These are phyloP conservation scores for Poecilia latipinna DNA, from an alignment of 2,113 vertebrate genomes.

Conservation along the genomic window DNA sequence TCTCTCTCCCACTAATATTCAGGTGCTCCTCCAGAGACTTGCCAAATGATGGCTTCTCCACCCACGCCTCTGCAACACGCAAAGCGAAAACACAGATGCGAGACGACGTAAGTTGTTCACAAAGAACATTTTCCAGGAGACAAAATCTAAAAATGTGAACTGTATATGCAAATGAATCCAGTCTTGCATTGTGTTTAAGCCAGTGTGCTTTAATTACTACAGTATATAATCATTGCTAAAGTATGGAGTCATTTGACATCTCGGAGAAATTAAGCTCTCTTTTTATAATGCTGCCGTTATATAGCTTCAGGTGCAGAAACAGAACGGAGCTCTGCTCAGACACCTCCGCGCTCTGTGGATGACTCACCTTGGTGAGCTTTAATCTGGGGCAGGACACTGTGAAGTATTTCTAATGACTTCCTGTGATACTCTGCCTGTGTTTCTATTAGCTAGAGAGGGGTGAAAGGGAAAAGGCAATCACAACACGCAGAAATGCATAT, in stretches of 20 bases:
- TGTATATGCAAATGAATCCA: neutral
- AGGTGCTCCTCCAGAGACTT: slow-evolving; percentile 96
- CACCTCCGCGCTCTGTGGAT: slow-evolving; percentile 29
- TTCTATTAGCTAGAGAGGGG: slow-evolving; percentile 89
- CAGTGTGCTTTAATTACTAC: slow-evolving; percentile 2
- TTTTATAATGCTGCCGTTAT: slow-evolving; percentile 19
- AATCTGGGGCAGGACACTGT: slow-evolving; percentile 93
- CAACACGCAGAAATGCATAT: neutral
- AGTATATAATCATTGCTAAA: slow-evolving; percentile 36
- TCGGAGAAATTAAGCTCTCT: slow-evolving; percentile 15
- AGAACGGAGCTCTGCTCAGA: slow-evolving; percentile 11
- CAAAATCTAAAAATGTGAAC: neutral
- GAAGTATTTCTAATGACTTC: slow-evolving; percentile 93
- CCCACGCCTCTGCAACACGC: slow-evolving; percentile 90
- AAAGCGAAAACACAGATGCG: slow-evolving; percentile 33
- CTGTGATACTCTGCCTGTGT: slow-evolving; percentile 96
- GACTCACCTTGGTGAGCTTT: slow-evolving; percentile 97
- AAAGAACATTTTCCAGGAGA: neutral
- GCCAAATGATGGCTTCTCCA: slow-evolving; percentile 96
- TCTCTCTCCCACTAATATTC: slow-evolving; percentile 89
- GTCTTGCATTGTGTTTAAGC: slow-evolving; percentile 1
- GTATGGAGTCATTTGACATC: slow-evolving; percentile 29
- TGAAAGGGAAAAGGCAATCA: slow-evolving; percentile 2
- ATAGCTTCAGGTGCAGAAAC: slow-evolving; percentile 37
- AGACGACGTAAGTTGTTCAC: slow-evolving; percentile 17